A percentile compares a stretch with the other conserved stretches of the same genome.
Conservation (phyloP, 2,888 invertebrate species). For the Mylabris sibirica region DNA sequence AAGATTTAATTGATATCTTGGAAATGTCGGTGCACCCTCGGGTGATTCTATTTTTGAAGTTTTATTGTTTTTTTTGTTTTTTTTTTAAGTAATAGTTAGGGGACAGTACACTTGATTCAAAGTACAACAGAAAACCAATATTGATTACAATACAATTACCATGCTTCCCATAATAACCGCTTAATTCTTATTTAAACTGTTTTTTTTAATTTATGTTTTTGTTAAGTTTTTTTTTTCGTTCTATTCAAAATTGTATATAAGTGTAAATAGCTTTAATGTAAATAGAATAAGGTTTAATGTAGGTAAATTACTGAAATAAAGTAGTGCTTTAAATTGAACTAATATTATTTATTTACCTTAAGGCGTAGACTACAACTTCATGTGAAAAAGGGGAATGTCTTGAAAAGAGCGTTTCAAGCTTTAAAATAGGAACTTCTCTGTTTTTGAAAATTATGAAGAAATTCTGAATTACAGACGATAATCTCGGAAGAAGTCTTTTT, state of each 20-base stretch:
- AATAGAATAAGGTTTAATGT: not conserved
- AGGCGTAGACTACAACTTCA: too few species aligned
- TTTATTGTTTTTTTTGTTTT: not conserved
- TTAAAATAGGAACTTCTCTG: too few species aligned
- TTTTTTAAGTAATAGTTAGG: conserved; percentile 17
- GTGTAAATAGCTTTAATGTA: conserved; percentile 28
- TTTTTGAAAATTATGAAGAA: too few species aligned
- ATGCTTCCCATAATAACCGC: not conserved
- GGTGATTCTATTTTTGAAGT: conserved; percentile 13
- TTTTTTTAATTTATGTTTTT: conserved; percentile 28
- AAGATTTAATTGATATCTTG: conserved; percentile 14
- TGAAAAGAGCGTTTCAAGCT: too few species aligned
- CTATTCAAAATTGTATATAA: conserved; percentile 27
- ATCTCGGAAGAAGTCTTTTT: too few species aligned
- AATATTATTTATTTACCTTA: not conserved
- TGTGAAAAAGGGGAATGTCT: too few species aligned
- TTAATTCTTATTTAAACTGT: too few species aligned
- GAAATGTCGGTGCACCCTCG: conserved; percentile 19
- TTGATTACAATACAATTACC: conserved; percentile 13
- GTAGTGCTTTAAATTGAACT: conserved; percentile 3
- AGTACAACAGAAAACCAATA: conserved; percentile 31
- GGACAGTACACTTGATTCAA: conserved; percentile 36
- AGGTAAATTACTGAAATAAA: conserved; percentile 18
- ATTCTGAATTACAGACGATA: too few species aligned
- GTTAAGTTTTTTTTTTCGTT: conserved; percentile 31